A percentile compares a stretch with the other conserved stretches of the same genome.
Conservation (phyloP, 2,888 invertebrate genomes). For the Drosophila peninsularis region DNA sequence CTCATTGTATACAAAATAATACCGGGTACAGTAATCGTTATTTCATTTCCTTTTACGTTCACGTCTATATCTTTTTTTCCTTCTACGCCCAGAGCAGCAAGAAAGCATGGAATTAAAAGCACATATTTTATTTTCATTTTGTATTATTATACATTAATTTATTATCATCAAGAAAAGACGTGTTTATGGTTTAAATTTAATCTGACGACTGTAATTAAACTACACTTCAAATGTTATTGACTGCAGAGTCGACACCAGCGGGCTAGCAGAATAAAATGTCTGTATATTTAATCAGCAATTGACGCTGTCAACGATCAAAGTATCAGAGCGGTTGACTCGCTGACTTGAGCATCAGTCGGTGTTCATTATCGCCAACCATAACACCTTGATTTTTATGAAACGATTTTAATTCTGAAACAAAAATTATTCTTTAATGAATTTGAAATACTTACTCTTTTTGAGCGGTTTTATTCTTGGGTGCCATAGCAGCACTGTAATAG, state of each 20-base stretch:
- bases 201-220: neutral
- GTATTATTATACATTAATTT: neutral
- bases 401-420: neutral
- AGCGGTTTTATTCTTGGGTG: constrained; percentile 1
- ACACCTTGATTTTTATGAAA: neutral
- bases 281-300: constrained; percentile 1
- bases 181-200: too few species aligned
- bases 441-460: neutral
- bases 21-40: constrained; percentile 11
- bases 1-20: neutral
- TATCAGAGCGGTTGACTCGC: neutral
- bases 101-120: neutral
- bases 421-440: too few species aligned
- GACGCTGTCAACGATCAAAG: neutral
- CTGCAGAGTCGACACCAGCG: neutral
- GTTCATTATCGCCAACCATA: neutral
- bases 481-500: neutral
- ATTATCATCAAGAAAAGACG: neutral
- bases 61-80: neutral
- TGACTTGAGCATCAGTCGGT: neutral
- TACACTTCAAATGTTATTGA: neutral
- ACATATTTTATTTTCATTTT: constrained; percentile 1
- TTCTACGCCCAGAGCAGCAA: neutral
- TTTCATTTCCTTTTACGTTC: neutral
- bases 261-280: neutral